Evolutionary conservation across 92 coral and sea anemone genomes (phyloP), one percentile per base, ranked within the genome.

Genomic region (Micromussa lordhowensis): DNA sequence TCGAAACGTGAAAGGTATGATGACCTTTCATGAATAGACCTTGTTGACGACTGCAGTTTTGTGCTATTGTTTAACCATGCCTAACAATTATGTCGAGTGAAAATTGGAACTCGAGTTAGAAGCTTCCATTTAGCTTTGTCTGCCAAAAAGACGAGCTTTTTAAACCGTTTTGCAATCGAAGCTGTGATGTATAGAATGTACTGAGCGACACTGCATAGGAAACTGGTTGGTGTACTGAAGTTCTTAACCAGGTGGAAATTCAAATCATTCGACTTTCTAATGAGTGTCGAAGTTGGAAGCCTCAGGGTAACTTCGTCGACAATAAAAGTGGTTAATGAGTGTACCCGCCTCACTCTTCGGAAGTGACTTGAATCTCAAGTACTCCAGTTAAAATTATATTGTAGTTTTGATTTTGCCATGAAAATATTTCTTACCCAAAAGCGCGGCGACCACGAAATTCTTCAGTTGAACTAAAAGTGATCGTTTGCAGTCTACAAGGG

Each of bases 311-410:
- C 17, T 35, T 7, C 1, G 51, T 58, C 36, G 18, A 30, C 36
- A 79, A 53, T 79, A 54, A 79, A 32, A 81, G 85, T 40, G 19
- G 15, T 83, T 72, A 34, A 72, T 49, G 82, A 83, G n/a, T 24
- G 24, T 40, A 14, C 79, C 68, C 79, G 64, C 86, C 64, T 35
- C 22, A 59, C 57, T 66, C 57, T 24, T 69, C 40, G n/a, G 40
- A 38, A 40, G 78, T n/a, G 68, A 68, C 30, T 68, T 22, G 36
- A 55, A 68, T 34, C 26, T 55, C 48, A 68, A 53, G 78, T 73
- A 69, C 69, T 71, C 69, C 6, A 32, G 87, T 72, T 83, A 44
- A 72, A 72, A 54, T 31, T 68, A 83, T 83, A 71, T 83, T 53
- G 87, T 54, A 38, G n/a, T 30, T 30, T 69, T 71, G 87, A 63